A percentile compares a stretch with the other conserved stretches of the same genome.
These are phyloP conservation scores for Cotesia glomerata DNA, from an alignment of 1,140 invertebrate genomes.

Conservation along the genomic window DNA sequence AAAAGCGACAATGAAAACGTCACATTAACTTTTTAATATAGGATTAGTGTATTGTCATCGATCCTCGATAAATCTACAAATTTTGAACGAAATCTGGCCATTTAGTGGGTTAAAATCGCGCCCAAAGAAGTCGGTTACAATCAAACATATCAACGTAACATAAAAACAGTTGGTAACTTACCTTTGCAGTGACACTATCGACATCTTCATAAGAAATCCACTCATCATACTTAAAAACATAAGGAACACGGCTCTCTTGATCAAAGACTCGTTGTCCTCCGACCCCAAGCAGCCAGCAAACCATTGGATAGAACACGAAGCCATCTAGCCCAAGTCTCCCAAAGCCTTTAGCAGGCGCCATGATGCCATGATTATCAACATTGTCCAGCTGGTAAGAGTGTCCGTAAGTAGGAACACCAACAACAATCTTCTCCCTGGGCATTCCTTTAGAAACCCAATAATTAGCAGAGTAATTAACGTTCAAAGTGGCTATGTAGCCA, in stretches of 20 bases:
- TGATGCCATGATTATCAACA: slow-evolving; percentile 69
- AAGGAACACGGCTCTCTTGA: slow-evolving; percentile 76
- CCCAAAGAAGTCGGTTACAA: not conserved
- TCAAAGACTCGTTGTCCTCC: slow-evolving; percentile 68
- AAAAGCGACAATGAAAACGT: no score
- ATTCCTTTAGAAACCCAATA: slow-evolving; percentile 84
- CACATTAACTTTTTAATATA: no score
- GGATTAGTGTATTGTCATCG: no score
- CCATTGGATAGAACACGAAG: slow-evolving; percentile 73
- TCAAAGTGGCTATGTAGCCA: slow-evolving; percentile 74
- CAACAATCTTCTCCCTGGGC: slow-evolving; percentile 80
- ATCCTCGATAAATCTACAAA: no score
- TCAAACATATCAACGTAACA: no score
- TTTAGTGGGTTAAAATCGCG: not conserved
- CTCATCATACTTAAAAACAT: slow-evolving; percentile 74
- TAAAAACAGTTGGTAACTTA: no score
- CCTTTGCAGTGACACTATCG: slow-evolving; percentile 76
- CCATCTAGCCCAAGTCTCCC: slow-evolving; percentile 72
- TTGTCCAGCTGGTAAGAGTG: slow-evolving; percentile 79
- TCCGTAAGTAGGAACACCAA: slow-evolving; percentile 91
- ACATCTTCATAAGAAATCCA: slow-evolving; percentile 91
- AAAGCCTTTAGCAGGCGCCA: slow-evolving; percentile 74
- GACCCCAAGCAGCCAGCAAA: slow-evolving; percentile 71
- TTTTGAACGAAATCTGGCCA: no score
- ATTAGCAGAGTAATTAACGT: slow-evolving; percentile 82